Base-by-base conservation (phyloP, 2,797 vertebrate species). In the Coracias cyanogaster region DNA sequence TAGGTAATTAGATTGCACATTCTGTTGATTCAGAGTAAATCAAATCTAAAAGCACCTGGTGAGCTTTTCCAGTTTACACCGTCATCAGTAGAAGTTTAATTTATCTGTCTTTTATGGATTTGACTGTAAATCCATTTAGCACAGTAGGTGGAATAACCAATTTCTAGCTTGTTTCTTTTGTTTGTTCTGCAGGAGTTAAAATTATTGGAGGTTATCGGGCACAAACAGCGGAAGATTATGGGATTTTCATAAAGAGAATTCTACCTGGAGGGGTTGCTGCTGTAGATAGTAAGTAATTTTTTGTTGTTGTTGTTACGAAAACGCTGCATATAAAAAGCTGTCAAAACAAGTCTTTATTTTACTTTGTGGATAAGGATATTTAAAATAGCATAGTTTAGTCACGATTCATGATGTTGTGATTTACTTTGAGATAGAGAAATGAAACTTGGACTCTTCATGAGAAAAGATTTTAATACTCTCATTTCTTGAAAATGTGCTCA, bases 191-290 rank as follows among this genome's bases (percentile, higher is more conserved):
- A 99, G 99, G 99, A 73, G 98, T 99, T 94, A 99, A 99, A 96
- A 98, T 99, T 82, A 98, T 99, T 37, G 98, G 99, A 39, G 99
- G 99, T 41, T 98, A 98, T 96, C 91, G 97, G 45, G 98, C 98
- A 81, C 91, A 97, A 90, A 99, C 98, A 3, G 98, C 98, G 67
- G 99, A 99, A 93, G 98, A 99, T 87, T 99, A 98, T 83, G 99
- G 99, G 33, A 98, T 99, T 97, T 99, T 98, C 94, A 98, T 99
- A 85, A 99, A 99, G 95, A 97, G 98, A 78, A 98, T 99, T 95
- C 97, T 99, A 1, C 97, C 97, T 5, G 98, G 98, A 9, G 98
- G 98, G 3, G 78, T 98, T 91, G 99, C 99, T 25, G 98, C 98
- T 78, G 92, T 96, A 88, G 99, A 99, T 24, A 98, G 99, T 99